Evolutionary conservation across 2,113 vertebrate species (phyloP).

Genomic region (Todiramphus saurophagus): DNA sequence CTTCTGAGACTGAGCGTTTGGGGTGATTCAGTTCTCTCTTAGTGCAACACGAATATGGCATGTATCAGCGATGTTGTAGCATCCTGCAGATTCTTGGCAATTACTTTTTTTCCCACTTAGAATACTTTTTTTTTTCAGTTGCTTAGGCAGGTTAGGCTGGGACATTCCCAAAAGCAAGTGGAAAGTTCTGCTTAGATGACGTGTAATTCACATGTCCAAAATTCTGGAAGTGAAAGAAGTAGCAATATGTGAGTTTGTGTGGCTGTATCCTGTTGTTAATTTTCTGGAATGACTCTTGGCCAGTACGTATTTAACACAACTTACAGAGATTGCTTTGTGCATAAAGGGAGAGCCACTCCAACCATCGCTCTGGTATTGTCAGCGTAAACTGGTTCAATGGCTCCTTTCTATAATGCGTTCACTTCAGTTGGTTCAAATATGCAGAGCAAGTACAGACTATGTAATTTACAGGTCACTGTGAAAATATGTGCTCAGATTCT

Average conservation of each 20-base stretch:
- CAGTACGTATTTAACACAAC: background rate
- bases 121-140: background rate
- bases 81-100: background rate
- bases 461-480: background rate
- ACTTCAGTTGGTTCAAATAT: background rate
- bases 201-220: background rate
- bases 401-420: background rate
- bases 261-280: background rate
- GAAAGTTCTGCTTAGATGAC: background rate
- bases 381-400: background rate
- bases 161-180: background rate
- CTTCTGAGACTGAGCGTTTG: background rate
- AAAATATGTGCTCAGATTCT: background rate
- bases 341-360: background rate
- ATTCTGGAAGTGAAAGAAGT: conserved; percentile 37
- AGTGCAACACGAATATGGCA: too few relatives aligned
- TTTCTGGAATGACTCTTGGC: background rate
- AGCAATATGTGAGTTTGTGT: background rate
- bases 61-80: background rate
- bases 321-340: background rate
- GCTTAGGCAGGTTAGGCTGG: background rate
- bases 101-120: background rate
- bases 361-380: background rate
- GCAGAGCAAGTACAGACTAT: background rate
- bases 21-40: background rate